Base-by-base conservation (phyloP, 2,113 vertebrate species). In the Etia nguti region DNA sequence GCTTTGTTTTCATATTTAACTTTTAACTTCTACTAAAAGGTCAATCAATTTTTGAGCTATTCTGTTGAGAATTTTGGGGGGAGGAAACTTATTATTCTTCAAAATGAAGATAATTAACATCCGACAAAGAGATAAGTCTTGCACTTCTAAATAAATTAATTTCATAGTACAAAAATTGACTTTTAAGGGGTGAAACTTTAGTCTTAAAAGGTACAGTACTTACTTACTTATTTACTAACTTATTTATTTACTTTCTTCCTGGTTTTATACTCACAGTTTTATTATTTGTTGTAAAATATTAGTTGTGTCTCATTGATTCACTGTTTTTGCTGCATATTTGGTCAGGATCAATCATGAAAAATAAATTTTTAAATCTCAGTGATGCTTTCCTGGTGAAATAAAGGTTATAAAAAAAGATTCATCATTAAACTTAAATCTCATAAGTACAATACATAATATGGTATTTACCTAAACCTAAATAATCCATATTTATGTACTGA, bases 321-420 rank as follows among this genome's bases (percentile, higher is more conserved):
- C 4, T 34, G 26, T 52, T 77, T 20, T 31, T 52, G 73, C 3
- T 7, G 0, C 16, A 1, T 31, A 77, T 77, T 50, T 77, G 46
- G 2, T n/a, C 46, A n/a, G 11, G 16, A 77, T 38, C 26, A 5
- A 4, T 77, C 16, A 6, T 8, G 0, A 50, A 50, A 31, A 77
- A 77, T 31, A 77, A 0, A 29, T 12, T 77, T 31, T 77, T 77
- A 50, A 77, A 77, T 77, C 10, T 50, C 70, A 77, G 16, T 6
- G 43, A 75, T 48, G 24, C 70, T 50, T 50, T 77, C 26, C 16
- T 50, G 70, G 0, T 77, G 16, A 50, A 50, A 77, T 8, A 75
- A 29, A 48, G 41, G 24, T 70, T 70, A 6, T 0, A 18, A 75
- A 48, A 48, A 24, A 48, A 73, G 15, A 18, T 46, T 46, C 2